Evolutionary conservation across 2,797 vertebrate species (phyloP).

Genomic region (Ptychobarbus kaznakovi): DNA sequence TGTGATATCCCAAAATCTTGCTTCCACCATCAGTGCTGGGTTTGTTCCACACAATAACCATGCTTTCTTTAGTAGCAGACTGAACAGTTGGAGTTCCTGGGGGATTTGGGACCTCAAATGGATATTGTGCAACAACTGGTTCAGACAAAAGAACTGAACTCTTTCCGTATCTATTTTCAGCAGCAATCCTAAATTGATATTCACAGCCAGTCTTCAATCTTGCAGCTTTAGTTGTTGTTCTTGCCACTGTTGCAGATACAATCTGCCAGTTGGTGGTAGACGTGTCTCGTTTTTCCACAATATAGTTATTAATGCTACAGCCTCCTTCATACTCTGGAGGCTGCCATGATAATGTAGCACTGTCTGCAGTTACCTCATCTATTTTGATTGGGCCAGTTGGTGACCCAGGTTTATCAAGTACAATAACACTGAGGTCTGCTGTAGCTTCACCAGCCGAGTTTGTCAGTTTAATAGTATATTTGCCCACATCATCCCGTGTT

Average conservation of each 20-base stretch:
- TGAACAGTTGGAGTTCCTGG: slow-evolving; percentile 90
- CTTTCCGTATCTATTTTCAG: slow-evolving; percentile 98
- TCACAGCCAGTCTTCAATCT: slow-evolving; percentile 93
- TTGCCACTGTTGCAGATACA: slow-evolving; percentile 97
- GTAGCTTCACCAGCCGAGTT: slow-evolving; percentile 90
- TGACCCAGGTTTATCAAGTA: slow-evolving; percentile 97
- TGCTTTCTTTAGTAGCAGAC: slow-evolving; percentile 88
- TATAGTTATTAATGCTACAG: slow-evolving; percentile 95
- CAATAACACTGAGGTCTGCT: slow-evolving; percentile 87
- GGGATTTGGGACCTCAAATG: slow-evolving; percentile 90
- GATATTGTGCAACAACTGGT: slow-evolving; percentile 90
- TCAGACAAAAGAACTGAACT: slow-evolving; percentile 90
- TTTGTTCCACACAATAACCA: slow-evolving; percentile 93
- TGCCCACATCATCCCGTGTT: slow-evolving; percentile 92
- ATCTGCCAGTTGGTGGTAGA: slow-evolving; percentile 96
- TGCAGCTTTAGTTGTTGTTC: slow-evolving; percentile 94
- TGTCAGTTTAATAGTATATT: slow-evolving; percentile 88
- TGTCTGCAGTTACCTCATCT: slow-evolving; percentile 96
- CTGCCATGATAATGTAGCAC: slow-evolving; percentile 88
- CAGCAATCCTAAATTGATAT: slow-evolving; percentile 97
- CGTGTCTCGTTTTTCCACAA: slow-evolving; percentile 98
- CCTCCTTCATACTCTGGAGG: slow-evolving; percentile 94
- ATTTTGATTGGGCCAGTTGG: slow-evolving; percentile 94
- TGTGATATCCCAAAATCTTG: slow-evolving; percentile 92
- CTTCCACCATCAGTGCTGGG: slow-evolving; percentile 95